Base-by-base conservation (phyloP, 2,797 vertebrate species). In the Tapirus indicus region DNA sequence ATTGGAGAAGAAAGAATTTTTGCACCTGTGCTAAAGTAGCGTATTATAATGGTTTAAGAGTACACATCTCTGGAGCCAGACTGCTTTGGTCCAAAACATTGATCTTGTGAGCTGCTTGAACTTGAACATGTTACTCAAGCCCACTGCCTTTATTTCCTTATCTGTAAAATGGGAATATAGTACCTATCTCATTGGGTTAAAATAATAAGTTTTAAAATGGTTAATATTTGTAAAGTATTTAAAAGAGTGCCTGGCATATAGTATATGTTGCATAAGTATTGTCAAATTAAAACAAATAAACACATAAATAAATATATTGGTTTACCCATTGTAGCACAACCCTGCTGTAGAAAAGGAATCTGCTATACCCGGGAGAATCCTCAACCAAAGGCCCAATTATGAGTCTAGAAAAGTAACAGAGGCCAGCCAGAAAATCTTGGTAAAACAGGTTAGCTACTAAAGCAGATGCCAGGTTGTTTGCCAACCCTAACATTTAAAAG, bases 351-450 rank as follows among this genome's bases (percentile, higher is more conserved):
- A 80, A 38, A 92, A 71, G 5, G n/a, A 92, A 85, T 47, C 35
- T 90, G 29, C 20, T 82, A 18, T 92, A 35, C 20, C 11, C 32
- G 64, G 6, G 77, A 91, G n/a, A 95, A 94, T 96, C 29, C 68
- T 74, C 41, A 44, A 94, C 32, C 74, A 85, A 95, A 77, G 66
- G 6, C 44, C 49, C 66, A 88, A 12, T 91, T 97, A 74, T 88
- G 49, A 64, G 60, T 84, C 54, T 44, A 77, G 44, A 79, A 95
- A 85, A 90, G 92, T 68, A 89, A 79, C 18, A 90, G 72, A 75
- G 13, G 11, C 54, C 71, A 88, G 52, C 9, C 49, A 95, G 68
- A 78, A 92, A 91, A 78, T 72, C n/a, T 77, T 91, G 25, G 21
- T 54, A 20, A 44, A 89, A 49, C 47, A 88, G 7, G 47, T 87